Conservation (phyloP, 2,888 invertebrate genomes). For the Gastrophysa polygoni region DNA sequence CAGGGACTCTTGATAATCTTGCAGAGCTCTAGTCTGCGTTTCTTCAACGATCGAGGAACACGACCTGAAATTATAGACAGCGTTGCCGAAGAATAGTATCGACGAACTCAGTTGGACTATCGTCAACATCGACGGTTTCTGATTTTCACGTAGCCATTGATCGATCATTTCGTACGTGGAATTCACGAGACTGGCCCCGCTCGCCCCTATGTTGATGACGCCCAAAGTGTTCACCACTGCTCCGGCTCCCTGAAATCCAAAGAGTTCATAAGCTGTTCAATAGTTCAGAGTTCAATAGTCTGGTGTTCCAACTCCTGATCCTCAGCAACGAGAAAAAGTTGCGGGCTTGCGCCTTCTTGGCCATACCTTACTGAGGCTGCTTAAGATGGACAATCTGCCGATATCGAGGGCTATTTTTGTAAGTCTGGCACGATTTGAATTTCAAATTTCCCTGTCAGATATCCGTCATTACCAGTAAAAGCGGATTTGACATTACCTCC, state of each 20-base stretch:
- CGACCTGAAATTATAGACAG: slow-evolving; percentile 48
- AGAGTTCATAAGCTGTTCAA: too few relatives aligned
- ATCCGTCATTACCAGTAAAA: too few relatives aligned
- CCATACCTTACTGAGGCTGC: too few relatives aligned
- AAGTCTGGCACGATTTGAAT: too few relatives aligned
- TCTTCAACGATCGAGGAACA: slow-evolving; percentile 57
- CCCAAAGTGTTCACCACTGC: slow-evolving; percentile 44
- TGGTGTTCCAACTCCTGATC: too few relatives aligned
- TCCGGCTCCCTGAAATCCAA: slow-evolving; percentile 36
- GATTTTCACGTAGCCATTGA: slow-evolving; percentile 45
- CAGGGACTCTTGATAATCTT: slow-evolving; percentile 61
- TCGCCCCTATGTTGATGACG: slow-evolving; percentile 46
- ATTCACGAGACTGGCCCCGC: slow-evolving; percentile 47
- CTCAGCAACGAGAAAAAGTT: too few relatives aligned
- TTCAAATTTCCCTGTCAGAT: too few relatives aligned
- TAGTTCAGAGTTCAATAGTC: too few relatives aligned
- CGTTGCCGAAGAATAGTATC: slow-evolving; percentile 51
- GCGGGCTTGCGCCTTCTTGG: too few relatives aligned
- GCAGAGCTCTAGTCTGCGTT: slow-evolving; percentile 61
- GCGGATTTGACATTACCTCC: too few relatives aligned
- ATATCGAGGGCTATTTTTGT: too few relatives aligned
- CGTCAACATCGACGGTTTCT: slow-evolving; percentile 56
- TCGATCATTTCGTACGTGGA: slow-evolving; percentile 47
- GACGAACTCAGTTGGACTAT: slow-evolving; percentile 51
- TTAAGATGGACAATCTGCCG: too few relatives aligned